Evolutionary conservation across 1,140 invertebrate species (phyloP).

Genomic region (Capitella teleta): DNA sequence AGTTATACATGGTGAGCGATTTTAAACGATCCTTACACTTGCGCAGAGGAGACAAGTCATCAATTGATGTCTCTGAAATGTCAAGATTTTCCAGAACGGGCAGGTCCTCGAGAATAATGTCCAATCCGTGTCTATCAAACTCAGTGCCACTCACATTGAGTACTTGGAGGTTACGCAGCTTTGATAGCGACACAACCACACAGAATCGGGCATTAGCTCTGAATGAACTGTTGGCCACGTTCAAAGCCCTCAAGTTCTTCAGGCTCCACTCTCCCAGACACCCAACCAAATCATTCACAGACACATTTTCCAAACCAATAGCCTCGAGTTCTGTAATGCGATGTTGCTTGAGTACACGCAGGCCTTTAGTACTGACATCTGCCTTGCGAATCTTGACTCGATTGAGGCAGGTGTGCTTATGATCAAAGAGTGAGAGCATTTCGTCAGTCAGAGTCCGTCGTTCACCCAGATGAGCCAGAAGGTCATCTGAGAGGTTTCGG

Average conservation of each 20-base stretch:
- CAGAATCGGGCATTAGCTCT: conserved; percentile 45
- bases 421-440: conserved; percentile 55
- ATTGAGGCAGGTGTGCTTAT: conserved; percentile 53
- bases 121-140: conserved; percentile 57
- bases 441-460: conserved; percentile 55
- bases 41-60: conserved; percentile 54
- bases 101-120: conserved; percentile 59
- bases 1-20: conserved; percentile 55
- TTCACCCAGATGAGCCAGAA: conserved; percentile 53
- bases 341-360: conserved; percentile 55
- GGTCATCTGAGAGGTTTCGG: conserved; percentile 54
- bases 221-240: conserved; percentile 53
- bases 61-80: conserved; percentile 58
- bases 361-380: conserved; percentile 51
- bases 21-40: conserved; percentile 53
- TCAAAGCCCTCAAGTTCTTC: conserved; percentile 54
- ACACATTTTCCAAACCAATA: conserved; percentile 48
- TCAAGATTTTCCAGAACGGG: conserved; percentile 56
- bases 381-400: conserved; percentile 41
- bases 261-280: conserved; percentile 63
- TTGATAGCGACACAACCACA: conserved; percentile 43
- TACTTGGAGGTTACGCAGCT: conserved; percentile 48
- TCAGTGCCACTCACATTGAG: conserved; percentile 64
- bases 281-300: conserved; percentile 56
- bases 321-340: conserved; percentile 52